Base-by-base conservation (phyloP, 2,888 invertebrate genomes). In the Drosophila koepferae region DNA sequence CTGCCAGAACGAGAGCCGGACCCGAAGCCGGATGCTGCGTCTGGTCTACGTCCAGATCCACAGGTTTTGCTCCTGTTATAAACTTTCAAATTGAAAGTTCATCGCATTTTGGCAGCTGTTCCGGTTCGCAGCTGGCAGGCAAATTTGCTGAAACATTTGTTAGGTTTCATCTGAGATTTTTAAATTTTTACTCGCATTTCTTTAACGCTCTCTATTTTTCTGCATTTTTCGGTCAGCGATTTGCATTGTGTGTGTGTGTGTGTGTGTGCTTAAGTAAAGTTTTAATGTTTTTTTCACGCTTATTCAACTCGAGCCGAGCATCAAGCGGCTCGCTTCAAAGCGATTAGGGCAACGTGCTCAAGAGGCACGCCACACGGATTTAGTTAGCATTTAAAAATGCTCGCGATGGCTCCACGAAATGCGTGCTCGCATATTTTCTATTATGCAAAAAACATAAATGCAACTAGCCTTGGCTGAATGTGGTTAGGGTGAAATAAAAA, bases 11-110 rank as follows among this genome's bases (percentile, higher is more conserved):
- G 16, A 3, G 16, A 3, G 12, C 23, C 28, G 28, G n/a, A 1
- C 54, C 9, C n/a, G n/a, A 2, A 28, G 6, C 20, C 23, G 23
- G 46, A 18, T 31, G 55, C 40, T 36, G 18, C 23, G 9, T 18
- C 34, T 34, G 51, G 18, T 4, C 18, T 9, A 18, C 18, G 46
- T 23, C 6, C 14, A 14, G 14, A 23, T 23, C 3, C 31, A 51
- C 36, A 36, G 53, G 36, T 20, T 18, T 12, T 38, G 66, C 40
- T 38, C 20, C 54, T 16, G 54, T 54, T 51, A 40, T 18, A 74
- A 83, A 84, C 61, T 86, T 86, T 75, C 70, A 67, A 86, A 80
- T 88, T 83, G 86, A 86, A 84, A 88, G 86, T 80, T 88, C 63
- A 69, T 70, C 75, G 75, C 71, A 71, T 82, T 75, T 80, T 72